phyloP scores from a whole-genome alignment of 2,797 vertebrate species.

The Etheostoma nigrum region DNA sequence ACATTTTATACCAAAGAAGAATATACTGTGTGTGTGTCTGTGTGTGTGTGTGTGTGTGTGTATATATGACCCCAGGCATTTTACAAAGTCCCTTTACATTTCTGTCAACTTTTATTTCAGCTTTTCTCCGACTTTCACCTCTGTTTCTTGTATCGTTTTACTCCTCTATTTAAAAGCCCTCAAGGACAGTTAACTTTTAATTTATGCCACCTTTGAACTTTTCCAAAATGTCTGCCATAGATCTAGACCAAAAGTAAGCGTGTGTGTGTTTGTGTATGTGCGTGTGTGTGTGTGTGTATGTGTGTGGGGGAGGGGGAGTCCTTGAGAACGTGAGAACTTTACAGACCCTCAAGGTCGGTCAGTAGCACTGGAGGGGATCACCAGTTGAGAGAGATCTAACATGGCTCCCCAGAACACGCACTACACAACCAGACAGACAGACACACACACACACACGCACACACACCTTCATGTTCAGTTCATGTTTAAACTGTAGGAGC shows the following conservation, averaged over 20 bases:
- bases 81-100: slow-evolving; percentile 30
- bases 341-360: slow-evolving; percentile 79
- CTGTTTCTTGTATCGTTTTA: slow-evolving; percentile 55
- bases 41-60: too few relatives aligned
- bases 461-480: background rate
- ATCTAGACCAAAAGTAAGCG: slow-evolving; percentile 39
- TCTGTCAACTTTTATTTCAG: slow-evolving; percentile 28
- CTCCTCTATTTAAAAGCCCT: slow-evolving; percentile 72
- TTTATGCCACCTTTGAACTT: slow-evolving; percentile 80
- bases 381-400: slow-evolving; percentile 52
- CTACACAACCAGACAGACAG: background rate
- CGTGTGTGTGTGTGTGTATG: background rate
- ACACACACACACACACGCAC: slow-evolving; percentile 8
- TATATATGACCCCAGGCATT: background rate
- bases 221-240: slow-evolving; percentile 66
- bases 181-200: slow-evolving; percentile 82
- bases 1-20: background rate
- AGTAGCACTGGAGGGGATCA: slow-evolving; percentile 74
- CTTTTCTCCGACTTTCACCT: slow-evolving; percentile 22
- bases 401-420: slow-evolving; percentile 34
- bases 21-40: too few relatives aligned
- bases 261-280: slow-evolving; percentile 27
- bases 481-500: background rate
- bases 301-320: slow-evolving; percentile 52
- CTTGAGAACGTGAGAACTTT: slow-evolving; percentile 83